Percentiles rank a stretch among this genome's conserved stretches.
phyloP scores from a whole-genome alignment of 2,888 invertebrate genomes.

The Ichneumoninae sp. region DNA sequence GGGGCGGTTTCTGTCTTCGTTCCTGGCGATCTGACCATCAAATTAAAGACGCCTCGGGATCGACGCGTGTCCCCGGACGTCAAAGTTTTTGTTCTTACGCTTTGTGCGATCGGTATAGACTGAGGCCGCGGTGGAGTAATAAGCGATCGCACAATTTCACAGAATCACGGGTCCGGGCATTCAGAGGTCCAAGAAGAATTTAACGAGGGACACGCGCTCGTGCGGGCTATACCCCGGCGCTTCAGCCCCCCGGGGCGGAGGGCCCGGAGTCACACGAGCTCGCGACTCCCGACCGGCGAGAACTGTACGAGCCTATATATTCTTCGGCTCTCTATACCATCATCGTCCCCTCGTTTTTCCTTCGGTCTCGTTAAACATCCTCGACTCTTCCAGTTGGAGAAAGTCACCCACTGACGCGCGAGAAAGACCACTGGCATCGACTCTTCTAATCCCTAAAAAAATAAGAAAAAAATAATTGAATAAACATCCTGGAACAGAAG shows the following conservation, averaged over 20 bases:
- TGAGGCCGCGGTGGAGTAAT: constrained; percentile 65
- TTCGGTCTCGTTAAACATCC: constrained; percentile 63
- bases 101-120: constrained; percentile 33
- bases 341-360: constrained; percentile 31
- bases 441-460: not conserved
- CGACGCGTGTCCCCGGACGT: constrained; percentile 49
- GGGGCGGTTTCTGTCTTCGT: constrained; percentile 24
- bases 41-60: constrained; percentile 27
- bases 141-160: constrained; percentile 81
- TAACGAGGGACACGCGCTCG: constrained; percentile 82
- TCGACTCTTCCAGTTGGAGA: constrained; percentile 49
- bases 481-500: too few relatives aligned
- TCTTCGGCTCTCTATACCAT: constrained; percentile 5
- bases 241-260: constrained; percentile 6
- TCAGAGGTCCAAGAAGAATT: constrained; percentile 77
- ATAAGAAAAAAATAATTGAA: not conserved
- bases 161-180: constrained; percentile 75
- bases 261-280: constrained; percentile 47
- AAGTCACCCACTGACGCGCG: constrained; percentile 50
- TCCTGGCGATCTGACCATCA: constrained; percentile 40
- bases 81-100: constrained; percentile 59
- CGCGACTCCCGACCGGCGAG: constrained; percentile 23
- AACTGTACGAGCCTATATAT: not conserved
- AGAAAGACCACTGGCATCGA: constrained; percentile 8
- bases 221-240: constrained; percentile 26